A percentile compares a stretch with the other conserved stretches of the same genome.
These are phyloP conservation scores for Excalfactoria chinensis DNA, from an alignment of 2,113 vertebrate species.

Conservation along the genomic window DNA sequence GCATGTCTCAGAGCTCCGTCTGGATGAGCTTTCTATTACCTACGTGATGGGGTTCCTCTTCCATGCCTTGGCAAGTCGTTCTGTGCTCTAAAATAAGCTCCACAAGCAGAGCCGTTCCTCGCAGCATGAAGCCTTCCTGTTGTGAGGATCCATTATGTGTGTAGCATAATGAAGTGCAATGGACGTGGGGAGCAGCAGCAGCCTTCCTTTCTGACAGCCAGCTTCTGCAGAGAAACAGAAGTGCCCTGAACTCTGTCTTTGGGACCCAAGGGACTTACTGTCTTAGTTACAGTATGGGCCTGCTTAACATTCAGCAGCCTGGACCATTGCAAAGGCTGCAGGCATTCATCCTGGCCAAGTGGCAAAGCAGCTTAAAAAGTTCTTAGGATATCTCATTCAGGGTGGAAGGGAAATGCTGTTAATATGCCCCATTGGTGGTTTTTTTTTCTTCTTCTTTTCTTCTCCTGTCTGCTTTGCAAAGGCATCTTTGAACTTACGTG, in stretches of 20 bases:
- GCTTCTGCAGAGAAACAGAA: not conserved
- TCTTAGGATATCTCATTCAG: rapidly evolving
- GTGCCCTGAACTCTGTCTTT: rapidly evolving
- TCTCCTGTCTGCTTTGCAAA: not conserved
- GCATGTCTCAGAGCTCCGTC: rapidly evolving
- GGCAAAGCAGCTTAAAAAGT: not conserved
- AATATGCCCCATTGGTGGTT: not conserved
- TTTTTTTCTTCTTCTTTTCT: not conserved
- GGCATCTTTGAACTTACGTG: not conserved
- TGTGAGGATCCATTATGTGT: rapidly evolving
- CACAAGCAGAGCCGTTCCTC: not conserved
- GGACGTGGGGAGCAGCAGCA: rapidly evolving
- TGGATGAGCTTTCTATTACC: not conserved
- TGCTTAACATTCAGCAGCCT: rapidly evolving
- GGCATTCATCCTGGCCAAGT: rapidly evolving
- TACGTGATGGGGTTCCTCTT: not conserved
- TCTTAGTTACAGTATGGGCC: not conserved
- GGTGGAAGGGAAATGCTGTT: not conserved
- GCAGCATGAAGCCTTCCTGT: rapidly evolving
- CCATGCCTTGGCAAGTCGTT: not conserved
- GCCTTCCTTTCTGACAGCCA: rapidly evolving
- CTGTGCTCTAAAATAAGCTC: not conserved
- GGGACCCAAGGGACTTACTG: not conserved
- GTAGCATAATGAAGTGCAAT: not conserved
- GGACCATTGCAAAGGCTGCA: rapidly evolving